Base-by-base conservation (phyloP, 2,888 invertebrate genomes). In the Parnassius glacialis region DNA sequence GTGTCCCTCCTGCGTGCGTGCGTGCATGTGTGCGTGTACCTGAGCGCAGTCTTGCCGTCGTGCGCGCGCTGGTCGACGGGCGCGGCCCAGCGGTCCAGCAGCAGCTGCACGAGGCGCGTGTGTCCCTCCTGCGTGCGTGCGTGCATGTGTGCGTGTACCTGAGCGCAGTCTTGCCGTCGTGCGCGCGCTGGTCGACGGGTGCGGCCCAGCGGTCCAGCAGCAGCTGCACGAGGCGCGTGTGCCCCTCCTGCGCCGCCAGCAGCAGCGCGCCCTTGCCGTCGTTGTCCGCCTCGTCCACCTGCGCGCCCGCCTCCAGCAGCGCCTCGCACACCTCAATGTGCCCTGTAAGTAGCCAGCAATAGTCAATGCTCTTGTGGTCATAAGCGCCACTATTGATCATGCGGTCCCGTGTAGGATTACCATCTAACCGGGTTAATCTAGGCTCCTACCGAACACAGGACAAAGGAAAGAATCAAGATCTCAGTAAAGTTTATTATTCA, bases 181-280 rank as follows among this genome's bases (percentile, higher is more conserved):
- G 97, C 2, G 97, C 97, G 62, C 95, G 93, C 71, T 97, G 97
- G 80, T 97, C 96, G 5, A 96, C 94, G 16, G 96, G 95, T 2
- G 96, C 96, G 2, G 93, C 93, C 84, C 96, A 95, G 64, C 95
- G 94, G 66, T 96, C 94, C 12, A 97, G 80, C 41, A 96, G 92
- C 52, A 94, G 83, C 67, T 94, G 94, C 10, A 94, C 94, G 55
- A 94, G 91, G 48, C 79, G 66, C 9, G 81, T 75, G 77, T 98
- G 97, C 0, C 96, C 97, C 76, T 96, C 97, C 81, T 98, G 98
- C 0, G 98, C 95, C 0, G 98, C 97, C 64, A 98, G 89, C 87
- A 98, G 95, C 47, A 98, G 85, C 0, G 97, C 95, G 0, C 96
- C 96, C 78, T 97, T 97, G 0, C 97, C 97, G 71, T 98, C 97